Conservation (phyloP, 2,113 vertebrate species). For the Benitochromis conjunctus region DNA sequence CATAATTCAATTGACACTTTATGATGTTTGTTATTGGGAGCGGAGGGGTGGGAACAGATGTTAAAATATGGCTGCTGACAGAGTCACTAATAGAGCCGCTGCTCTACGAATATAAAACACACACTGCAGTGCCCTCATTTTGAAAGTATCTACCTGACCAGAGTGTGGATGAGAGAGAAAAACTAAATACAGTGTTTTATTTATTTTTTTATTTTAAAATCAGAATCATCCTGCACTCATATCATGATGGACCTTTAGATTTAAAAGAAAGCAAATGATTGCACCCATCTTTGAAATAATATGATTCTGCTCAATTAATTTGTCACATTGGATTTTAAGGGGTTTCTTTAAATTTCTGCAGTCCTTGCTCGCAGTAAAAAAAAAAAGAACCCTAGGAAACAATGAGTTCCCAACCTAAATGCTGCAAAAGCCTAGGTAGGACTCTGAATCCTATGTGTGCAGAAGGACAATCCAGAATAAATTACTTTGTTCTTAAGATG, state of each 20-base stretch:
- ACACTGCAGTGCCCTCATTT: conserved; percentile 24
- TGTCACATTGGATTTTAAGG: background rate
- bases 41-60: conserved; percentile 21
- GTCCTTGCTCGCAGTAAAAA: background rate
- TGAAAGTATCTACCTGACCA: conserved; percentile 13
- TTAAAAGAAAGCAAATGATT: background rate
- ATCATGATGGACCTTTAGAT: background rate
- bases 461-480: background rate
- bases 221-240: background rate
- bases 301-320: background rate
- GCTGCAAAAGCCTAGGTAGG: background rate
- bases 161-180: conserved; percentile 16
- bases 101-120: conserved; percentile 42
- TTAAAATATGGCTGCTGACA: conserved; percentile 56
- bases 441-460: background rate
- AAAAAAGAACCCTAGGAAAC: background rate
- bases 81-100: conserved; percentile 54
- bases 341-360: background rate
- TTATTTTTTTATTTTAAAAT: background rate
- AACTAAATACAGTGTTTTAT: background rate
- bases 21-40: conserved; percentile 46
- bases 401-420: background rate
- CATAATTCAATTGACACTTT: conserved; percentile 58
- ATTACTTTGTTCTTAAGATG: background rate
- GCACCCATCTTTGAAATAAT: conserved; percentile 7